phyloP scores from a whole-genome alignment of 1,140 invertebrate species.

The Palaemon carinicauda region DNA sequence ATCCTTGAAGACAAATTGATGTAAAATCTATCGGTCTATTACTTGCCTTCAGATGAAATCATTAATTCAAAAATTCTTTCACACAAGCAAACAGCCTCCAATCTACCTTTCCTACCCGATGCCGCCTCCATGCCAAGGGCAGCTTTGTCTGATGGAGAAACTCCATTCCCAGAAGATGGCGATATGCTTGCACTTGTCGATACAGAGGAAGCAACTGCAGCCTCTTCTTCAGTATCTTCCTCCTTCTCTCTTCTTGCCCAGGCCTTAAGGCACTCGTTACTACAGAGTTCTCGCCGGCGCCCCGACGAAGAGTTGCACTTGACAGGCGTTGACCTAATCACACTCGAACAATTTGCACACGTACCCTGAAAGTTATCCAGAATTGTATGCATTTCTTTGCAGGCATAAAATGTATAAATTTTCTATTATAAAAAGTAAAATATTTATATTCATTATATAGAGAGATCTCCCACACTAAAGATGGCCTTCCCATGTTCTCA shows the following conservation, averaged over 20 bases:
- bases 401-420: no score
- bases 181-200: slow-evolving; percentile 34
- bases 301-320: slow-evolving; percentile 35
- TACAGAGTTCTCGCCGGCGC: slow-evolving; percentile 42
- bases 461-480: no score
- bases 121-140: slow-evolving; percentile 25
- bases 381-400: neutral
- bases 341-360: slow-evolving; percentile 86
- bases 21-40: slow-evolving; percentile 23
- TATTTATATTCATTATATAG: no score
- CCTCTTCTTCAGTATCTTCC: slow-evolving; percentile 34
- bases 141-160: slow-evolving; percentile 36
- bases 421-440: no score
- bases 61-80: slow-evolving; percentile 8
- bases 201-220: slow-evolving; percentile 50
- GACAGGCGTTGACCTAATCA: slow-evolving; percentile 68
- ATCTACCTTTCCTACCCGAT: slow-evolving; percentile 54
- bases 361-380: slow-evolving; percentile 68
- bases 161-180: slow-evolving; percentile 40
- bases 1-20: neutral
- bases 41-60: neutral
- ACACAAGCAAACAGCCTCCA: slow-evolving; percentile 49
- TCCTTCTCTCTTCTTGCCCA: slow-evolving; percentile 48
- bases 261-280: slow-evolving; percentile 53
- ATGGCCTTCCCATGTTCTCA: no score